Evolutionary conservation across 1,140 invertebrate genomes (phyloP).

Genomic region (Listronotus bonariensis): DNA sequence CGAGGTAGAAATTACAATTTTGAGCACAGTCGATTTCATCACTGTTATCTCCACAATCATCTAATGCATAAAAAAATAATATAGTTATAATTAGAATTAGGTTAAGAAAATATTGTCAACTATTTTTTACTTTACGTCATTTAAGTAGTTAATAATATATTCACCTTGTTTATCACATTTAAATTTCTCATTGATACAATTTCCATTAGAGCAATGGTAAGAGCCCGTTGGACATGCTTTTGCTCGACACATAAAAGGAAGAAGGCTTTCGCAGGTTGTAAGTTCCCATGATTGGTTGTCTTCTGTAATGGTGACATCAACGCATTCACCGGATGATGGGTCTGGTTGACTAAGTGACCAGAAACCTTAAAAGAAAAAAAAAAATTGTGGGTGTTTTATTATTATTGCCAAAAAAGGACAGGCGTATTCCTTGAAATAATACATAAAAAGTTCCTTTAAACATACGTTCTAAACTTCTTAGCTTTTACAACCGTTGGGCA

Average conservation of each 20-base stretch:
- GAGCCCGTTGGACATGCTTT: slow-evolving; percentile 90
- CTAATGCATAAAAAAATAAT: slow-evolving; percentile 43
- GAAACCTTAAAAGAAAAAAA: slow-evolving; percentile 66
- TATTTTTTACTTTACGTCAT: background rate
- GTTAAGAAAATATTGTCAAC: too few species aligned
- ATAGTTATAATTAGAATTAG: too few species aligned
- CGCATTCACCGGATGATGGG: slow-evolving; percentile 84
- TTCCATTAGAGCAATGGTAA: slow-evolving; percentile 90
- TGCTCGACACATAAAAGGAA: slow-evolving; percentile 92
- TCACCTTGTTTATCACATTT: slow-evolving; percentile 80
- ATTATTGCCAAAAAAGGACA: too few species aligned
- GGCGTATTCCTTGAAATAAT: too few species aligned
- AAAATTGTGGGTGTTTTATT: too few species aligned
- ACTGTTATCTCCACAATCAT: slow-evolving; percentile 90
- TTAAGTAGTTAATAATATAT: background rate
- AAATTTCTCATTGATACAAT: slow-evolving; percentile 87
- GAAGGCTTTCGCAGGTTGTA: slow-evolving; percentile 88
- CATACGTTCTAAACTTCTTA: too few species aligned
- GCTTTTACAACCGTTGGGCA: too few species aligned
- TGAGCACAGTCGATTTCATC: slow-evolving; percentile 89
- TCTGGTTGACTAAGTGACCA: slow-evolving; percentile 88
- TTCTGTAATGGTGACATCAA: slow-evolving; percentile 76
- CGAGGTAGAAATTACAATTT: slow-evolving; percentile 90
- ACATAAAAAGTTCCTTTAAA: too few species aligned
- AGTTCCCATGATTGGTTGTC: slow-evolving; percentile 87